Evolutionary conservation across 2,888 invertebrate species (phyloP).

Genomic region (Pandemis cinnamomeana): DNA sequence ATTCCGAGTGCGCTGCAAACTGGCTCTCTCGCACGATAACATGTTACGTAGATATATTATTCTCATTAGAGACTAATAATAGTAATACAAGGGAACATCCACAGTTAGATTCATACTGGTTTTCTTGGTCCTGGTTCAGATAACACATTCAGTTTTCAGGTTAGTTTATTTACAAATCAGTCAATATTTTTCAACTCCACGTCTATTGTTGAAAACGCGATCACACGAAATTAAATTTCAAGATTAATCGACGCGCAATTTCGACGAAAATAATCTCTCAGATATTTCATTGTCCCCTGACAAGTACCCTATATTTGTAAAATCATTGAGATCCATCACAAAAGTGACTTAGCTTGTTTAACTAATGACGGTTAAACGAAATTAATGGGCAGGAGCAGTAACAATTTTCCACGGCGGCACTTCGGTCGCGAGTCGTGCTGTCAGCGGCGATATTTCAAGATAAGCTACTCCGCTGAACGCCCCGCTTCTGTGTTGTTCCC

Average conservation of each 20-base stretch:
- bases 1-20: conserved; percentile 49
- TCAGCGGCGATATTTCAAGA: conserved; percentile 77
- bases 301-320: conserved; percentile 35
- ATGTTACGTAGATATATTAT: conserved; percentile 49
- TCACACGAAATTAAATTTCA: conserved; percentile 10
- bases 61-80: conserved; percentile 12
- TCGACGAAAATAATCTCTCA: conserved; percentile 22
- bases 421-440: conserved; percentile 61
- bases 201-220: not conserved
- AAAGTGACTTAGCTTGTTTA: conserved; percentile 49
- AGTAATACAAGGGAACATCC: not conserved
- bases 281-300: conserved; percentile 36
- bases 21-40: conserved; percentile 48
- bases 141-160: not conserved
- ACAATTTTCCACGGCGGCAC: conserved; percentile 60
- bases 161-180: not conserved
- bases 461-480: conserved; percentile 66
- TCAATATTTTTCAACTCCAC: not conserved
- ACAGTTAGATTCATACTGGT: conserved; percentile 1
- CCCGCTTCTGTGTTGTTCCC: conserved; percentile 66
- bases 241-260: conserved; percentile 26
- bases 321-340: conserved; percentile 38
- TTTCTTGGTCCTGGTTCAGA: not conserved
- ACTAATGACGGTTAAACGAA: conserved; percentile 61
- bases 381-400: conserved; percentile 64